A percentile compares a stretch with the other conserved stretches of the same genome.
phyloP scores from a whole-genome alignment of 1,140 invertebrate genomes.

The Portunus trituberculatus region DNA sequence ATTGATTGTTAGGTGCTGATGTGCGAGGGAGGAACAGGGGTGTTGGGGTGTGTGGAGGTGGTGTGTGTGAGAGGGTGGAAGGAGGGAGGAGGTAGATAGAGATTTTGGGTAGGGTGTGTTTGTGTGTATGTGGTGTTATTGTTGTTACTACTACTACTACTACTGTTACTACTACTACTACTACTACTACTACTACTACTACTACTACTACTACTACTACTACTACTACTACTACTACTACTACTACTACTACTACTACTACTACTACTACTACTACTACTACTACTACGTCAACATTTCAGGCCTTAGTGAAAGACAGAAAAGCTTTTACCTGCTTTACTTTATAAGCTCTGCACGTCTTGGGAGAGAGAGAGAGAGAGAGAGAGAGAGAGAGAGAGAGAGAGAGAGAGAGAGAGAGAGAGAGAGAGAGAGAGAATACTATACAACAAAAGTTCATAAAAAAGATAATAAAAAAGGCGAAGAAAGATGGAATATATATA shows the following conservation, averaged over 20 bases:
- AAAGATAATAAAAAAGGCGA: neutral
- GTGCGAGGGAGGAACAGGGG: no score
- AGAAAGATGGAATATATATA: neutral
- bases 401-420: no score
- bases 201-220: conserved; percentile 16
- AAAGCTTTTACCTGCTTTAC: no score
- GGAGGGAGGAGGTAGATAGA: neutral
- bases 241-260: neutral
- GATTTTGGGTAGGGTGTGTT: neutral
- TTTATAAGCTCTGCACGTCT: no score
- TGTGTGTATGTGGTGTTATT: neutral
- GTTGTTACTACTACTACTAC: neutral
- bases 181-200: neutral
- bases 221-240: conserved; percentile 1
- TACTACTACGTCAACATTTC: no score
- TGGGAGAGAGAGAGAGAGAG: neutral
- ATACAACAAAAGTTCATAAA: no score
- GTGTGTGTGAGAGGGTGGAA: no score
- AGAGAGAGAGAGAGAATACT: no score
- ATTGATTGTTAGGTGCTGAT: no score
- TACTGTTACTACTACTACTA: neutral
- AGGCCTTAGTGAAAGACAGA: no score
- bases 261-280: conserved; percentile 5
- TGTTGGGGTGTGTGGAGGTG: no score
- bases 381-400: no score